Conservation (phyloP, 1,140 invertebrate genomes). For the Drosophila nannoptera region DNA sequence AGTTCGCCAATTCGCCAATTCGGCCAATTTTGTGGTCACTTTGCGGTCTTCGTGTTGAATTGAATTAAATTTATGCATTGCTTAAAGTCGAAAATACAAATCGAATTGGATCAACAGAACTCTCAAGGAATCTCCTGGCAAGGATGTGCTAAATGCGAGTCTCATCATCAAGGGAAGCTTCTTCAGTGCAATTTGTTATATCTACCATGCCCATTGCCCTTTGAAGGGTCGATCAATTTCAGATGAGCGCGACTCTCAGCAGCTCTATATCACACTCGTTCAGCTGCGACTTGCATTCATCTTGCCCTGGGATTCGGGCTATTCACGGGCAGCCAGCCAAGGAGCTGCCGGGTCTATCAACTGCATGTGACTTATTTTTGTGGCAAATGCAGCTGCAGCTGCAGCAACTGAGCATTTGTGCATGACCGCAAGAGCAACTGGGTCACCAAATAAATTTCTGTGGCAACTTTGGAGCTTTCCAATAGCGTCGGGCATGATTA, state of each 20-base stretch:
- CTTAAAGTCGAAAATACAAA: conserved; percentile 21
- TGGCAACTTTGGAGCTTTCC: conserved; percentile 60
- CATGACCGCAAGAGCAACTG: conserved; percentile 37
- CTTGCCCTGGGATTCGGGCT: background rate
- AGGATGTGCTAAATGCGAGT: background rate
- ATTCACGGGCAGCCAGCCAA: conserved; percentile 3
- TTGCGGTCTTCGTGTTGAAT: conserved; percentile 34
- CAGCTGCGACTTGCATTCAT: conserved; percentile 3
- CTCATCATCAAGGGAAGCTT: background rate
- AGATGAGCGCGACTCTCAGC: background rate
- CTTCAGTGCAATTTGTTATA: too few species aligned
- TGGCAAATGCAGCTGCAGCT: conserved; percentile 17
- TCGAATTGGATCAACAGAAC: conserved; percentile 50
- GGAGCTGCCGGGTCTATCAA: background rate
- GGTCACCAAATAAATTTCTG: conserved; percentile 32
- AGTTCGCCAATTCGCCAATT: background rate
- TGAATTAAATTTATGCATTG: conserved; percentile 46
- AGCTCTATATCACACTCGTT: background rate
- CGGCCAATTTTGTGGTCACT: conserved; percentile 7
- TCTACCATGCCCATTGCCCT: too few species aligned
- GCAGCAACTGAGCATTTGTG: conserved; percentile 18
- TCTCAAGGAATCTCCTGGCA: background rate
- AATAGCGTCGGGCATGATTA: conserved; percentile 73
- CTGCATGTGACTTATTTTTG: conserved; percentile 1
- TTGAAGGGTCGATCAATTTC: too few species aligned